Base-by-base conservation (phyloP, 2,113 vertebrate species). In the Megaleporinus macrocephalus region DNA sequence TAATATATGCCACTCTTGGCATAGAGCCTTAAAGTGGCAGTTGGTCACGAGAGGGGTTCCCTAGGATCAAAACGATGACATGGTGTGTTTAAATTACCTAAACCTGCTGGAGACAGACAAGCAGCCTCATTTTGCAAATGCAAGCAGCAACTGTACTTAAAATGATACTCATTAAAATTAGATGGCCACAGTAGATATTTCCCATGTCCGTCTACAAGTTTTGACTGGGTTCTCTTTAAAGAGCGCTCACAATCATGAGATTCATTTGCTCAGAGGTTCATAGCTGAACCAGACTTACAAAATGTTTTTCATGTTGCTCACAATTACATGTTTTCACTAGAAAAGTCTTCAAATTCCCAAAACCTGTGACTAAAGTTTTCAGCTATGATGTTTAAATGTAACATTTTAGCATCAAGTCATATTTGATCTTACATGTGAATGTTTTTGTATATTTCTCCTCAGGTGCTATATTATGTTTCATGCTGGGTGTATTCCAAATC, bases 391-490 rank as follows among this genome's bases (percentile, higher is more conserved):
- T 44, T 44, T 5, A 9, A 44, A 44, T 9, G 41, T 44, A 11
- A 44, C 41, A 44, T 10, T 44, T 44, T 9, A 44, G 9, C n/a
- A n/a, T n/a, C 1, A 57, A 24, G 18, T 53, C 4, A 44, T 44
- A 0, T 62, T 18, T 36, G 1, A 57, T 55, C 10, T 11, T 26
- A 2, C 61, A 6, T 53, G 18, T 49, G 7, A 66, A 14, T 5
- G 57, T 66, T 26, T 75, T 24, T 74, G n/a, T 81, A 26, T 72
- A 33, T 30, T 65, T 70, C 26, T 88, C 75, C 90, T 76, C 90
- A 99, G 98, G 98, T 90, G 96, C 98, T 61, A 95, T 99, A 87
- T 88, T 99, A 65, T 97, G 96, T 63, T 99, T 98, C 91, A 97
- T 99, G 97, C 89, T 99, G 85, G 97, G 97, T 0, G 88, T 98